Evolutionary conservation across 2,888 invertebrate species (phyloP).

Genomic region (Apeira syringaria): DNA sequence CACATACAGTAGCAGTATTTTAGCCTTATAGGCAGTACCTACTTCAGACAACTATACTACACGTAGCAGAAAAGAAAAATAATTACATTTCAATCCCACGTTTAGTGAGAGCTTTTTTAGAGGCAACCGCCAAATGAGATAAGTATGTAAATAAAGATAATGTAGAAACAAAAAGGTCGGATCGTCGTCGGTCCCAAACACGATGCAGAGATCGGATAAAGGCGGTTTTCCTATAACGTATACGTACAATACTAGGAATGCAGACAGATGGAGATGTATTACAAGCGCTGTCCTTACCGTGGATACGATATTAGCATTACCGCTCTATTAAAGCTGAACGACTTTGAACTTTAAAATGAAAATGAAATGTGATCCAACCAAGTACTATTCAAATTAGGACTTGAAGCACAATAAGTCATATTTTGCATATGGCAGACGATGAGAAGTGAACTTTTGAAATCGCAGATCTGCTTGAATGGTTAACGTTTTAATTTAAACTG

Average conservation of each 20-base stretch:
- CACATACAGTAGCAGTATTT: no score
- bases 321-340: slow-evolving; percentile 9
- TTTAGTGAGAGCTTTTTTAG: no score
- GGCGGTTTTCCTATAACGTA: slow-evolving; percentile 22
- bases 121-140: no score
- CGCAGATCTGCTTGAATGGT: neutral
- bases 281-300: slow-evolving; percentile 12
- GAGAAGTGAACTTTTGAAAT: slow-evolving; percentile 1
- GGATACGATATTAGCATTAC: slow-evolving; percentile 15
- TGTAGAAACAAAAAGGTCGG: slow-evolving; percentile 22
- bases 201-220: slow-evolving; percentile 26
- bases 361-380: neutral
- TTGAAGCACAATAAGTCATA: neutral
- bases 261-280: slow-evolving; percentile 26
- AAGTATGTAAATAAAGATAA: slow-evolving; percentile 21
- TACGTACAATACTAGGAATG: slow-evolving; percentile 20
- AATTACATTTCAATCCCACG: no score
- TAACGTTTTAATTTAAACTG: no score
- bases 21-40: no score
- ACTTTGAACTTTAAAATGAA: slow-evolving; percentile 11
- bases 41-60: no score
- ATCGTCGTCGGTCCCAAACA: slow-evolving; percentile 25
- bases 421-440: slow-evolving; percentile 1
- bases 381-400: slow-evolving; percentile 3
- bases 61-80: no score